phyloP scores from a whole-genome alignment of 1,140 invertebrate genomes.

The Psix sp. region DNA sequence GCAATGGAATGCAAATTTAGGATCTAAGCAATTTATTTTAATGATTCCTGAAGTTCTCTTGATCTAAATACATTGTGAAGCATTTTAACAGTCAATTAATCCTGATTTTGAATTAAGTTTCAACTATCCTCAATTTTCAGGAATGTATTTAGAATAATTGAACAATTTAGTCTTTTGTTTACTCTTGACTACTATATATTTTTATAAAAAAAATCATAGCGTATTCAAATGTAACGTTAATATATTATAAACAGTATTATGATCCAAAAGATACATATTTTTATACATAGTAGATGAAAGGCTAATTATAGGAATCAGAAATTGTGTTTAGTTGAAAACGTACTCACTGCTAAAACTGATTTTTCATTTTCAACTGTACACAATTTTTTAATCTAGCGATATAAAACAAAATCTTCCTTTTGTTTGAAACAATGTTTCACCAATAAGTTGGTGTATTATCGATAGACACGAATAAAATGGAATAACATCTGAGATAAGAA shows the following conservation, averaged over 20 bases:
- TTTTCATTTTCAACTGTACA: slow-evolving; percentile 36
- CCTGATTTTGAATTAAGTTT: slow-evolving; percentile 11
- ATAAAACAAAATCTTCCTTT: slow-evolving; percentile 45
- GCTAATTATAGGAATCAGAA: slow-evolving; percentile 54
- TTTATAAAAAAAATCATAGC: background rate
- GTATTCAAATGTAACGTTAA: slow-evolving; percentile 3
- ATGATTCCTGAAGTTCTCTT: slow-evolving; percentile 56
- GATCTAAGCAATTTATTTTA: slow-evolving; percentile 54
- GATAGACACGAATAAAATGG: slow-evolving; percentile 12
- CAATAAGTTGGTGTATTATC: slow-evolving; percentile 11
- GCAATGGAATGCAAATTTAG: slow-evolving; percentile 6
- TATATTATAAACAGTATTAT: slow-evolving; percentile 46
- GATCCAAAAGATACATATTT: slow-evolving; percentile 48
- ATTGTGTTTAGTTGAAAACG: slow-evolving; percentile 44
- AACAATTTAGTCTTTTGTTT: slow-evolving; percentile 59
- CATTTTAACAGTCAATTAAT: slow-evolving; percentile 18
- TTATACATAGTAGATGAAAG: slow-evolving; percentile 53
- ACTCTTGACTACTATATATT: slow-evolving; percentile 23
- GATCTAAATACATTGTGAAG: slow-evolving; percentile 21
- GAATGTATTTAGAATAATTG: slow-evolving; percentile 31
- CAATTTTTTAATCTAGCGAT: slow-evolving; percentile 53
- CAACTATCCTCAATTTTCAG: slow-evolving; percentile 3
- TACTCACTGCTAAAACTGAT: slow-evolving; percentile 1
- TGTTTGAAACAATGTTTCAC: slow-evolving; percentile 28
- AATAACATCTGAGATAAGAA: no score